A percentile compares a stretch with the other conserved stretches of the same genome.
Evolutionary conservation across 2,113 vertebrate species (phyloP).

Genomic region (Neogale vison): DNA sequence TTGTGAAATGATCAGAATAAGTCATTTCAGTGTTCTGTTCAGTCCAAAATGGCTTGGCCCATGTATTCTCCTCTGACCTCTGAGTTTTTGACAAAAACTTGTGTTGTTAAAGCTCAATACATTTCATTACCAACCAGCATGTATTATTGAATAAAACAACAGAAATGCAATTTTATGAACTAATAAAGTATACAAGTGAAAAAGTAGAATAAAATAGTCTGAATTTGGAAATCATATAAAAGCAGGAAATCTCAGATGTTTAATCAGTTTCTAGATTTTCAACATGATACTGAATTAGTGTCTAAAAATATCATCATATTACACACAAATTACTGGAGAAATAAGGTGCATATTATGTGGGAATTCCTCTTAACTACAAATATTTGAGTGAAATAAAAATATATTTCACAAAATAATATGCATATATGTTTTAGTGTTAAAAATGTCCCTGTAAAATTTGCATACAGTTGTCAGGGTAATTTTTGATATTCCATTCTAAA

Average conservation of each 20-base stretch:
- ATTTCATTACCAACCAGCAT: background rate
- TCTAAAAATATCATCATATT: background rate
- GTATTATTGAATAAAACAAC: background rate
- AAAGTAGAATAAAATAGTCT: background rate
- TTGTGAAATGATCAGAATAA: background rate
- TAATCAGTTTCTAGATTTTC: constrained; percentile 18
- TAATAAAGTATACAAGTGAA: background rate
- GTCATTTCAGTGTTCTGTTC: background rate
- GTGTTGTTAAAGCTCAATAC: background rate
- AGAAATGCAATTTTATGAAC: background rate
- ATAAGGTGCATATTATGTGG: background rate
- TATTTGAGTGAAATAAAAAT: constrained; percentile 30
- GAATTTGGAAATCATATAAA: constrained; percentile 25
- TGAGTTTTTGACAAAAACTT: background rate
- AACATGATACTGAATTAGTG: background rate
- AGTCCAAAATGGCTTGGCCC: background rate
- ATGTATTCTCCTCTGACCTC: background rate
- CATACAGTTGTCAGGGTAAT: background rate
- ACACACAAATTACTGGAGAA: background rate
- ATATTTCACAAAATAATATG: background rate
- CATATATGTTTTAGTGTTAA: background rate
- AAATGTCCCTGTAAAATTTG: background rate
- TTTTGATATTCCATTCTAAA: background rate
- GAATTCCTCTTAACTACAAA: background rate
- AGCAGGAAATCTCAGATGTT: background rate